Conservation (phyloP, 2,888 invertebrate genomes). For the Oxytorus armatus region DNA sequence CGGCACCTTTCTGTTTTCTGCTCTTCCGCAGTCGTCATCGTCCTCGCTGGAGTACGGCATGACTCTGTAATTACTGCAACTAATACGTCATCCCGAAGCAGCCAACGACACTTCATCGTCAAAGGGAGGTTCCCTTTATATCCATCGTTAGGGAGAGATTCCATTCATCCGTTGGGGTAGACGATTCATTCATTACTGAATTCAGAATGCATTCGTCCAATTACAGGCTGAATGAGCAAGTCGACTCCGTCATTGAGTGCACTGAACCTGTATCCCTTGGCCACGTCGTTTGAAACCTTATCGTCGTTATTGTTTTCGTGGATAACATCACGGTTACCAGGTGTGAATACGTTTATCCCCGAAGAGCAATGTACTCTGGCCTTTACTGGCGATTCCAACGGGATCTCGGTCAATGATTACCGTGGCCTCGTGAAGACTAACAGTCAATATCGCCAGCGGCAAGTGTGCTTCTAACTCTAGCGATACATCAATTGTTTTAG, state of each 20-base stretch:
- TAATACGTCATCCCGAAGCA: not conserved
- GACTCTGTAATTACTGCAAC: not conserved
- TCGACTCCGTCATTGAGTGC: slow-evolving; percentile 28
- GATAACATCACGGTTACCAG: slow-evolving; percentile 13
- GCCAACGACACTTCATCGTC: slow-evolving; percentile 1
- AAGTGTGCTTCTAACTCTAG: too few relatives aligned
- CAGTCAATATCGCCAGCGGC: too few relatives aligned
- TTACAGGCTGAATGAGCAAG: slow-evolving; percentile 11
- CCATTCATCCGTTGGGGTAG: slow-evolving; percentile 41
- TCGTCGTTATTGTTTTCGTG: slow-evolving; percentile 4
- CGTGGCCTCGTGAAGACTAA: too few relatives aligned
- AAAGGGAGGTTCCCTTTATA: slow-evolving; percentile 15
- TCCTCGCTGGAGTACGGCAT: not conserved
- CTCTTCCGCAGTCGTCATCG: not conserved
- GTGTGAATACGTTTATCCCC: too few relatives aligned
- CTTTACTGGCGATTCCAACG: too few relatives aligned
- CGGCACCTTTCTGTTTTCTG: slow-evolving; percentile 5
- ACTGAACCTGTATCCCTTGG: slow-evolving; percentile 2
- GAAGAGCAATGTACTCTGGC: too few relatives aligned
- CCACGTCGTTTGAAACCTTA: slow-evolving; percentile 35
- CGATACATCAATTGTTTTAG: too few relatives aligned
- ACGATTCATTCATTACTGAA: slow-evolving; percentile 29
- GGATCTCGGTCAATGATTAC: too few relatives aligned
- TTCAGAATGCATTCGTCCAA: slow-evolving; percentile 24
- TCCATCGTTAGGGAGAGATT: slow-evolving; percentile 33